Percentiles rank a stretch among this genome's conserved stretches.
Conservation (phyloP, 2,888 invertebrate genomes). For the Odontocolon sp. region DNA sequence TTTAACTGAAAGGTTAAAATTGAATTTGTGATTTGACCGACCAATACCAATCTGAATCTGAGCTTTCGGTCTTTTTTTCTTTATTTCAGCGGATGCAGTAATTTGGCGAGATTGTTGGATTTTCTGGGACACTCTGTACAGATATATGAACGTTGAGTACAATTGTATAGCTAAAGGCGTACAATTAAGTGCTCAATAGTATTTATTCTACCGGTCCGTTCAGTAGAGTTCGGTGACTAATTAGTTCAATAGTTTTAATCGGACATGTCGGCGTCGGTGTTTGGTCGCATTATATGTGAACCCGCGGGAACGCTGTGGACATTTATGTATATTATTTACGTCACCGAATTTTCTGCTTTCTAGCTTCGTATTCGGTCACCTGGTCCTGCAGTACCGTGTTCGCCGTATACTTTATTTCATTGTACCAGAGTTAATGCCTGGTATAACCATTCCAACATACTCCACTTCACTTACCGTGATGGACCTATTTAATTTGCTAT, state of each 20-base stretch:
- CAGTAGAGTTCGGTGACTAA: constrained; percentile 5
- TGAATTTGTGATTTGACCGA: too few species aligned
- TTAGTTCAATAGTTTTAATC: constrained; percentile 24
- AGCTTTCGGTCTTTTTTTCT: too few species aligned
- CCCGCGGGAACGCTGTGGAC: constrained; percentile 1
- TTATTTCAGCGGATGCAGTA: too few species aligned
- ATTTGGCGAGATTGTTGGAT: too few species aligned
- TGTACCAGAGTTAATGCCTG: not conserved
- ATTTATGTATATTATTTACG: constrained; percentile 24
- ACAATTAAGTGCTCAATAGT: too few species aligned
- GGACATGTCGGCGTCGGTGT: constrained; percentile 4
- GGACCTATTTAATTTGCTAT: constrained; percentile 40
- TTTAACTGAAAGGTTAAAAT: too few species aligned
- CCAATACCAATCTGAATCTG: too few species aligned
- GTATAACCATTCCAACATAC: not conserved
- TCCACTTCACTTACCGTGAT: constrained; percentile 31
- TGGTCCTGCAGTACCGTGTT: not conserved
- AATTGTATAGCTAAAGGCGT: too few species aligned
- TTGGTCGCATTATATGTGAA: too few species aligned
- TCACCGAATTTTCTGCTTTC: not conserved
- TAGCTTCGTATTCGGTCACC: not conserved
- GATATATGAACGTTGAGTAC: too few species aligned
- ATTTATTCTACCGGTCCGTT: constrained; percentile 8
- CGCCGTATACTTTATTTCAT: not conserved
- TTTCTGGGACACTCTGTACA: too few species aligned